These are phyloP conservation scores for Girardia tigrina DNA, from an alignment of 2,888 invertebrate genomes.

Conservation along the genomic window DNA sequence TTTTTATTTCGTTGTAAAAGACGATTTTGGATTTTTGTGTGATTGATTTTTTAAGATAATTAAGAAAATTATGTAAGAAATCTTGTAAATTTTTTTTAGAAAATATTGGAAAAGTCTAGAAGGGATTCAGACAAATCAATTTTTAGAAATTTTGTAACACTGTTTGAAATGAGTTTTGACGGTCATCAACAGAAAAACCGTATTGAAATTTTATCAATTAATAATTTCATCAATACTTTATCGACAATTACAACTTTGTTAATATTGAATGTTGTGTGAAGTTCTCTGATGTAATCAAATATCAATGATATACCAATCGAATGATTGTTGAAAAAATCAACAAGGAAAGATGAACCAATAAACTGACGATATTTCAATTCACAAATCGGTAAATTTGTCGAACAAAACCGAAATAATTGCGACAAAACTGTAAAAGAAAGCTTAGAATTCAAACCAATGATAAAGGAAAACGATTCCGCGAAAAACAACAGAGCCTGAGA, in stretches of 20 bases:
- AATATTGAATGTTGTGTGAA: neutral
- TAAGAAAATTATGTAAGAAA: too few relatives aligned
- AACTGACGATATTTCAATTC: constrained; percentile 3
- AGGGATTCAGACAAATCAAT: too few relatives aligned
- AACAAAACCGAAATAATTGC: neutral
- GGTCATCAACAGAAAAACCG: too few relatives aligned
- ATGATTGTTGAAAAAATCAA: constrained; percentile 2
- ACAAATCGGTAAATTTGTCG: neutral
- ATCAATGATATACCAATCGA: neutral
- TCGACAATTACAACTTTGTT: neutral
- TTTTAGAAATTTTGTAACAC: too few relatives aligned
- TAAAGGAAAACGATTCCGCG: neutral
- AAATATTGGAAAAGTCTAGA: too few relatives aligned
- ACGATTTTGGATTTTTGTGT: too few relatives aligned
- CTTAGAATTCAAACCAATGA: neutral
- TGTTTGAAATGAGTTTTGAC: too few relatives aligned
- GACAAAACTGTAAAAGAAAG: neutral
- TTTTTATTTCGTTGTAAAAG: too few relatives aligned
- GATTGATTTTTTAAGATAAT: too few relatives aligned
- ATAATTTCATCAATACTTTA: neutral
- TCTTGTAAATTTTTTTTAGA: too few relatives aligned
- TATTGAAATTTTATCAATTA: too few relatives aligned
- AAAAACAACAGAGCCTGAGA: neutral
- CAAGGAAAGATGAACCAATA: neutral
- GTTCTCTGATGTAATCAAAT: neutral